phyloP scores from a whole-genome alignment of 35 echinoderm and acorn worm genomes.

The Strongylocentrotus purpuratus region DNA sequence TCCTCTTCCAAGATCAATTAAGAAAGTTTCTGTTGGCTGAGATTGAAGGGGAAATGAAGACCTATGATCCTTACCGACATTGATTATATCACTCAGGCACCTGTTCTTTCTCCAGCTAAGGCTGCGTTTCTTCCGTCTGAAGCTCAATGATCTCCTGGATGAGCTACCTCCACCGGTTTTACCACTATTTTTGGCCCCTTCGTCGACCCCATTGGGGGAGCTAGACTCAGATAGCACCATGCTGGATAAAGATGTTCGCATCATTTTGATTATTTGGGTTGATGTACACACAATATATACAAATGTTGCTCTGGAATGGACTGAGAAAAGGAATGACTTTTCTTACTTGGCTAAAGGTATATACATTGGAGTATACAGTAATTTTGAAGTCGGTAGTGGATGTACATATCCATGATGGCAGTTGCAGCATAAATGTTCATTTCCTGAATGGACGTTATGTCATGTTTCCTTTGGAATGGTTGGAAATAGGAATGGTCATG shows the following conservation, averaged over 20 bases:
- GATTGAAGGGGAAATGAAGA: neutral
- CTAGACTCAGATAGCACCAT: neutral
- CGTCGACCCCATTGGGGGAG: neutral
- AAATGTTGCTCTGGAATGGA: neutral
- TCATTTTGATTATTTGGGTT: neutral
- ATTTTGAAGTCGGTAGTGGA: neutral
- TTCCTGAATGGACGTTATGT: neutral
- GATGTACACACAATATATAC: neutral
- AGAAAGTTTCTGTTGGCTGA: neutral
- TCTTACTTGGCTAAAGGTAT: neutral
- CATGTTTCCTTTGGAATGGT: neutral
- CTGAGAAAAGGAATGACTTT: neutral
- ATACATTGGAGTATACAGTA: neutral
- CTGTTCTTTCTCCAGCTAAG: constrained; percentile 57
- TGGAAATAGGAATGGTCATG: neutral
- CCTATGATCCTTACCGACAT: constrained; percentile 57
- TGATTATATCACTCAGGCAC: constrained; percentile 69
- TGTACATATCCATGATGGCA: neutral
- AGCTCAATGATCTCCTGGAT: constrained; percentile 49
- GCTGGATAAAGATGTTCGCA: constrained; percentile 10
- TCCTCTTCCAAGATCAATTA: neutral
- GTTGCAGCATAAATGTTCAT: neutral
- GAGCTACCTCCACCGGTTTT: neutral
- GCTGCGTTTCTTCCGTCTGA: constrained; percentile 63
- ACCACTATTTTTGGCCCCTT: neutral